Evolutionary conservation across 2,113 vertebrate species (phyloP).

Genomic region (Callospermophilus lateralis): DNA sequence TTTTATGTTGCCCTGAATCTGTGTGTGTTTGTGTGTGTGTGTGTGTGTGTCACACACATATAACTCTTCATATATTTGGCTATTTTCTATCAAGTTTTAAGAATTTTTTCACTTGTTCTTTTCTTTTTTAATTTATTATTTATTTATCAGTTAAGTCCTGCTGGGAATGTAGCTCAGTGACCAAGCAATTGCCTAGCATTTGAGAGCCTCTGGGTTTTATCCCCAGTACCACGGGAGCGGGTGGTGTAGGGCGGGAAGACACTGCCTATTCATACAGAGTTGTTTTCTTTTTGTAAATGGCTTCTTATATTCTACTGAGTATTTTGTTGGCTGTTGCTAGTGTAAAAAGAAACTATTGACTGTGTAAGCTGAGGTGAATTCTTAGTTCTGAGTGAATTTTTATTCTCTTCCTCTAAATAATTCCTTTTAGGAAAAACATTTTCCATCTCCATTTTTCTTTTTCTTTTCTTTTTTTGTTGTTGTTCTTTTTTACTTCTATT

Average conservation of each 20-base stretch:
- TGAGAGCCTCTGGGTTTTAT: no score
- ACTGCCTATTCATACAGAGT: background rate
- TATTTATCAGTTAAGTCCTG: background rate
- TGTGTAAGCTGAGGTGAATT: background rate
- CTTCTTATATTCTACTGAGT: background rate
- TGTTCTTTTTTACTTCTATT: background rate
- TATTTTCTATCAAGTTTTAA: background rate
- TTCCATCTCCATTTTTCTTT: background rate
- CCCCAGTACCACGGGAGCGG: no score
- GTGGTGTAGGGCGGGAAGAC: no score
- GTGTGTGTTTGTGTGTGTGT: background rate
- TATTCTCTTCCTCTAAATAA: background rate
- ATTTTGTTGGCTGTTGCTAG: background rate
- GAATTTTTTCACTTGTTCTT: background rate
- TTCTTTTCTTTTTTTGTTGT: background rate
- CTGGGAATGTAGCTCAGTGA: no score
- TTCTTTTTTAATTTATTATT: no score
- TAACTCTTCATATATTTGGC: background rate
- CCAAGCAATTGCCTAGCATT: no score
- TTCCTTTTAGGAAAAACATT: background rate
- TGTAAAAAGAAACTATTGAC: background rate
- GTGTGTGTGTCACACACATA: background rate
- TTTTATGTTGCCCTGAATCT: background rate
- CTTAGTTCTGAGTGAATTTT: conserved; percentile 4
- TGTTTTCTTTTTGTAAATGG: background rate